These are phyloP conservation scores for Myanophis thanlyinensis DNA, from an alignment of 2,113 vertebrate species.

Conservation along the genomic window DNA sequence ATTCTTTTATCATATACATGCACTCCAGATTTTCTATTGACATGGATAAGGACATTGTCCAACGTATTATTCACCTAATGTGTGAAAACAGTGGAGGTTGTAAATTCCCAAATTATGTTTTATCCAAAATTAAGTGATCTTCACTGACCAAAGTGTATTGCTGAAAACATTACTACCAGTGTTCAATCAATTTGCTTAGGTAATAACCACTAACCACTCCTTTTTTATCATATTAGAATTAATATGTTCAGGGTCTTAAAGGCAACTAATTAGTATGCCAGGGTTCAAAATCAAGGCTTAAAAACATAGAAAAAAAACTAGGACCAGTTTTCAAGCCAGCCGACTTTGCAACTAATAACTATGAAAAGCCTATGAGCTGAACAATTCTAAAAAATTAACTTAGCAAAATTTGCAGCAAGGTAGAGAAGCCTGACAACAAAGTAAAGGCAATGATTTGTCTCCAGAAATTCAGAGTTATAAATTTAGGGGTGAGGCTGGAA, in stretches of 20 bases:
- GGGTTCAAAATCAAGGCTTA: neutral
- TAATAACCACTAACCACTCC: neutral
- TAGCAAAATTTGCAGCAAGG: neutral
- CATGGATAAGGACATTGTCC: neutral
- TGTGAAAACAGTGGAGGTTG: neutral
- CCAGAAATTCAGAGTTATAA: neutral
- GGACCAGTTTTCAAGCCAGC: neutral
- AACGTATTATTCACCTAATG: neutral
- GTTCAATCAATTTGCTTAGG: neutral
- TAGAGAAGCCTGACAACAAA: neutral
- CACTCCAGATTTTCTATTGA: neutral
- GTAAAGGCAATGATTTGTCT: neutral
- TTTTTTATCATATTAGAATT: neutral
- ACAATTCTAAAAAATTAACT: neutral
- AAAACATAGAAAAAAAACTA: neutral
- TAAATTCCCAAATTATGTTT: neutral
- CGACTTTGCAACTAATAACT: neutral
- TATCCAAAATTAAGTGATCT: neutral
- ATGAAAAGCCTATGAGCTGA: neutral
- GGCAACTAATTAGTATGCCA: neutral
- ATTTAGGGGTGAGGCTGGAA: neutral
- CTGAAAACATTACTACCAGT: neutral
- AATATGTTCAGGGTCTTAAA: neutral
- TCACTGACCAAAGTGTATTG: neutral
- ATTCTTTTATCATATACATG: neutral